Evolutionary conservation across 2,888 invertebrate genomes (phyloP), one percentile per base, ranked within the genome.

Genomic region (Antheraea assamensis): DNA sequence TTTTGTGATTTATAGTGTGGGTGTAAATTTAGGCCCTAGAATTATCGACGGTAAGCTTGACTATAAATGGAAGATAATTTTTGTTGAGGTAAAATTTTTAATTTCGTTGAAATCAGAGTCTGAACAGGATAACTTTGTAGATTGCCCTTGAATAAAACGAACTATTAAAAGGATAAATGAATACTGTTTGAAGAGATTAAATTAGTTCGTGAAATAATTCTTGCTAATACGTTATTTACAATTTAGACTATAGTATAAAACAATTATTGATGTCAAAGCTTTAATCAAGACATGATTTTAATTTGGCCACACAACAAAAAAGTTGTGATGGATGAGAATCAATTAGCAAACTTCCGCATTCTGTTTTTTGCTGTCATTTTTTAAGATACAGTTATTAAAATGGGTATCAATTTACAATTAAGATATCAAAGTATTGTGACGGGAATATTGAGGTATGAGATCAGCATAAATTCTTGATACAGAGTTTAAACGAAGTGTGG

Each of bases 381-480:
- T 85, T 82, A 75, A 75, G 73, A 71, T 74, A 72, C 74, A 79
- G 80, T 82, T 81, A 82, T 78, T 79, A 83, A 81, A 85, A 82
- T 83, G 84, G 82, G 79, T 85, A 84, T 86, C 82, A 83, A 87
- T 85, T 85, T 85, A 86, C 84, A 90, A 91, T 92, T 89, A 91
- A 89, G 88, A 89, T 89, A 87, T 88, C 85, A 80, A 81, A 87
- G 78, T 82, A 86, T 84, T 87, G 85, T 87, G 88, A 88, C 89
- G 87, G 82, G 85, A 85, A 82, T 85, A 82, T 83, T 79, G 79
- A 88, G 87, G 82, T 86, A 91, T 90, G 87, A 91, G 88, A 90
- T 92, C 90, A 89, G 86, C 82, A 24, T 1, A 68, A 68, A 68
- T 68, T 19, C 68, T 78, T 76, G 76, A 35, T 58, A 42, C 52